A percentile compares a stretch with the other conserved stretches of the same genome.
These are phyloP conservation scores for Simalia tracyae DNA, from an alignment of 2,797 vertebrate species.

Conservation along the genomic window DNA sequence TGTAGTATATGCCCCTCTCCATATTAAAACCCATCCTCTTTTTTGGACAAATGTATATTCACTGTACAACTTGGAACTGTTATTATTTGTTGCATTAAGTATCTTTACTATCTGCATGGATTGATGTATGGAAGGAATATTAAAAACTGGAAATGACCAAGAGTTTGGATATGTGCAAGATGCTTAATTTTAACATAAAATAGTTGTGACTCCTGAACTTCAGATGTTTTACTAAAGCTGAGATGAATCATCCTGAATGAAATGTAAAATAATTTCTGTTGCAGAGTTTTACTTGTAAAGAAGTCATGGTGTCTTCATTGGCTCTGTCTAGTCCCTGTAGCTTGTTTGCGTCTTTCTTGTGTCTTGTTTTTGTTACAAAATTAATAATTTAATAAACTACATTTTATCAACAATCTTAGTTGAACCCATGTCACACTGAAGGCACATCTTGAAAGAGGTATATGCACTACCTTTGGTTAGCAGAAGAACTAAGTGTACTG, in stretches of 20 bases:
- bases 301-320: conserved; percentile 66
- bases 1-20: conserved; percentile 59
- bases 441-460: background rate
- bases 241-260: conserved; percentile 68
- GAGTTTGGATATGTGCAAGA: conserved; percentile 66
- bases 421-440: conserved; percentile 25
- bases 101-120: conserved; percentile 78
- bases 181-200: conserved; percentile 73
- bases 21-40: conserved; percentile 50
- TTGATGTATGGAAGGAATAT: conserved; percentile 71
- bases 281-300: conserved; percentile 67
- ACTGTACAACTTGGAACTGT: conserved; percentile 70
- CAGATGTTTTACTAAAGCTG: conserved; percentile 69
- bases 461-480: background rate
- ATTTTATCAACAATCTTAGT: conserved; percentile 74
- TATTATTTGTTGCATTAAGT: conserved; percentile 71
- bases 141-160: conserved; percentile 66
- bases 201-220: conserved; percentile 73
- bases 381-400: conserved; percentile 86
- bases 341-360: conserved; percentile 70
- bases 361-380: conserved; percentile 78
- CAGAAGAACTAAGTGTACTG: background rate
- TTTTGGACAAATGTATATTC: conserved; percentile 72
- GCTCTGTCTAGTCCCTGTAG: conserved; percentile 76
- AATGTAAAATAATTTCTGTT: conserved; percentile 74